These are phyloP conservation scores for Cryptocheilus praepositus DNA, from an alignment of 2,888 invertebrate species.

Conservation along the genomic window DNA sequence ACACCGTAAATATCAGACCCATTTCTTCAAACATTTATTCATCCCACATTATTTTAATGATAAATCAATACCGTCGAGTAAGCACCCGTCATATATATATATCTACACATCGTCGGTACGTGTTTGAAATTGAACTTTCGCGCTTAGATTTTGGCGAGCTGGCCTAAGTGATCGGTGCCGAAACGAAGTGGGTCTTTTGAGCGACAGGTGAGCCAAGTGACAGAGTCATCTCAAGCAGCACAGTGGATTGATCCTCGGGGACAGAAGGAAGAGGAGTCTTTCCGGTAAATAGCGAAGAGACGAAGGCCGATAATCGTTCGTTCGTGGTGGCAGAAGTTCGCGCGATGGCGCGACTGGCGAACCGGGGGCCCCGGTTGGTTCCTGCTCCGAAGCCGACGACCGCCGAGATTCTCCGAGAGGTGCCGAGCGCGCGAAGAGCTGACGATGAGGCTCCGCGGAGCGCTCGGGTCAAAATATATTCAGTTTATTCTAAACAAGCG, in stretches of 20 bases:
- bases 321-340: slow-evolving; percentile 28
- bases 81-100: no score
- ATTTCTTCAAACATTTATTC: no score
- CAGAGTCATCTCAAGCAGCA: background rate
- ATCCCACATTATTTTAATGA: no score
- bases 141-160: no score
- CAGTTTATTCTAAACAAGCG: slow-evolving; percentile 69
- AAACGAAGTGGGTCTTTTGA: no score
- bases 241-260: background rate
- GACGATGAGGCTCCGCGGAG: slow-evolving; percentile 46
- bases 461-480: slow-evolving; percentile 61
- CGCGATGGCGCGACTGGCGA: slow-evolving; percentile 6
- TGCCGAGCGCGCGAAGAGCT: slow-evolving; percentile 39
- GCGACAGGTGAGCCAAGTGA: background rate
- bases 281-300: slow-evolving; percentile 28
- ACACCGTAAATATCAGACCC: no score
- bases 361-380: background rate
- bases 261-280: slow-evolving; percentile 25
- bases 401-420: slow-evolving; percentile 40
- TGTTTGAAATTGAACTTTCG: no score
- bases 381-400: slow-evolving; percentile 28
- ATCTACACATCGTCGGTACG: no score
- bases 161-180: no score
- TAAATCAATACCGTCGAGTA: no score
- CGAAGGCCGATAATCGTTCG: slow-evolving; percentile 43